Evolutionary conservation across 2,888 invertebrate genomes (phyloP).

Genomic region (Hirtodrosophila confusa): DNA sequence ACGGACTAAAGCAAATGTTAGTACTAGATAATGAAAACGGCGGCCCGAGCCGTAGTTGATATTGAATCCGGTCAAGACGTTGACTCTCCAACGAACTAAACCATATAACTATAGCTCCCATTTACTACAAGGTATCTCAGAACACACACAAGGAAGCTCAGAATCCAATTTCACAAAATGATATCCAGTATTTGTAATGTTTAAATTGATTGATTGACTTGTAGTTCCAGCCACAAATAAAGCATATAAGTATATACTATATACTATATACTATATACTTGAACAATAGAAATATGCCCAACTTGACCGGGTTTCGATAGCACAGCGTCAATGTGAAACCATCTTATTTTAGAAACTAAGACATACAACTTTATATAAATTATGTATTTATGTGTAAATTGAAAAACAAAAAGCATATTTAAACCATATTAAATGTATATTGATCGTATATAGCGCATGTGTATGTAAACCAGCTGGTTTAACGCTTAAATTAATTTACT

Average conservation of each 20-base stretch:
- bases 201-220: conserved; percentile 9
- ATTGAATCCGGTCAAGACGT: conserved; percentile 23
- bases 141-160: no score
- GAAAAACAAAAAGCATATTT: conserved; percentile 21
- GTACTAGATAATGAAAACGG: conserved; percentile 7
- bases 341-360: conserved; percentile 47
- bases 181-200: no score
- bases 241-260: neutral
- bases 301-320: conserved; percentile 52
- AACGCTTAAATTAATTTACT: conserved; percentile 63
- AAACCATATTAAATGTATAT: conserved; percentile 44
- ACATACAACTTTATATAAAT: conserved; percentile 51
- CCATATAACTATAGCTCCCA: no score
- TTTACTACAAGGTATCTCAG: no score
- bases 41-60: conserved; percentile 24
- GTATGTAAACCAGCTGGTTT: conserved; percentile 48
- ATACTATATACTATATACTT: no score
- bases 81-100: conserved; percentile 14
- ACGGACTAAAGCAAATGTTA: conserved; percentile 32
- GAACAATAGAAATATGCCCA: neutral
- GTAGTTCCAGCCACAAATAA: conserved; percentile 27
- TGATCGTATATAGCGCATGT: conserved; percentile 52
- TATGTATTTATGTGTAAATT: conserved; percentile 60
- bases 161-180: no score
- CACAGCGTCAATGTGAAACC: conserved; percentile 61